Conservation (phyloP, 2,888 invertebrate genomes). For the Acanthosepion lycidas region DNA sequence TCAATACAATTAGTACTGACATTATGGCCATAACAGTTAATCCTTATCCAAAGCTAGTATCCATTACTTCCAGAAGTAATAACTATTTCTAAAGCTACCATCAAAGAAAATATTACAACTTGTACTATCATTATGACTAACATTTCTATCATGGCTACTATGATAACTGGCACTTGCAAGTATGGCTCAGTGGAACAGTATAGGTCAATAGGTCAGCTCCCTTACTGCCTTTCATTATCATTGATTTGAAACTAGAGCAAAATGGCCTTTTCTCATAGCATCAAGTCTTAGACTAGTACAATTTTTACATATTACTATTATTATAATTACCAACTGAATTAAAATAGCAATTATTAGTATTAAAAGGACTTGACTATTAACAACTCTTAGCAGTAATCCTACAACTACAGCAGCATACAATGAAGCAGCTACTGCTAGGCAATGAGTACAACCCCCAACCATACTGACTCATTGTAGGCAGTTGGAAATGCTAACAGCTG, state of each 20-base stretch:
- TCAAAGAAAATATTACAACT: too few relatives aligned
- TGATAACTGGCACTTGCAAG: neutral
- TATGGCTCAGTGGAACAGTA: neutral
- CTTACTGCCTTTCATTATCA: neutral
- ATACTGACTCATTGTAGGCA: neutral
- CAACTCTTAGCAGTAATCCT: neutral
- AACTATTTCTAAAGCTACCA: too few relatives aligned
- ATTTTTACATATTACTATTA: neutral
- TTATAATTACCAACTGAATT: neutral
- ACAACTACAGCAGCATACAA: neutral
- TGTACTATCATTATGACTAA: neutral
- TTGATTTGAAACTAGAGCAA: neutral
- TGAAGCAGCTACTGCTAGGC: neutral
- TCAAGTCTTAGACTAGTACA: neutral
- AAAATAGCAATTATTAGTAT: neutral
- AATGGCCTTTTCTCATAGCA: neutral
- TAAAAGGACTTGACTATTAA: neutral
- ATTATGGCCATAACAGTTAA: neutral
- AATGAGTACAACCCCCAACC: neutral
- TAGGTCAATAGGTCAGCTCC: neutral
- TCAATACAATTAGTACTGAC: neutral
- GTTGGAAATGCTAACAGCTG: conserved; percentile 38
- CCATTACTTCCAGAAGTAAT: too few relatives aligned
- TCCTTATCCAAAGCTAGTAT: too few relatives aligned
- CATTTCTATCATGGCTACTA: neutral